phyloP scores from a whole-genome alignment of 2,888 invertebrate species.

The Cheilosia scutellata region DNA sequence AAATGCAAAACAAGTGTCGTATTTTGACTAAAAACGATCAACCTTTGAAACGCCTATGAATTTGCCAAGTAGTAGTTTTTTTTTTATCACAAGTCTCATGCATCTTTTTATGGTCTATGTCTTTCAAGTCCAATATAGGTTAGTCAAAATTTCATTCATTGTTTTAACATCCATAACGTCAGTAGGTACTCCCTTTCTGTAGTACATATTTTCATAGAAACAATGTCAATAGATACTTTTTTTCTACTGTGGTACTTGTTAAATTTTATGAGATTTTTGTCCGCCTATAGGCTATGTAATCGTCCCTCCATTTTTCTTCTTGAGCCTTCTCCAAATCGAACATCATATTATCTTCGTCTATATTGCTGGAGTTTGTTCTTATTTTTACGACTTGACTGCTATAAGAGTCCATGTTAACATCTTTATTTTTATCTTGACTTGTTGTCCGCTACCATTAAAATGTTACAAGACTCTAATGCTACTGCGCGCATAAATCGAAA shows the following conservation, averaged over 20 bases:
- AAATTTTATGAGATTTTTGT: slow-evolving; percentile 10
- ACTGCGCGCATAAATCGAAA: slow-evolving; percentile 53
- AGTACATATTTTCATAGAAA: not conserved
- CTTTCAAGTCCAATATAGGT: not conserved
- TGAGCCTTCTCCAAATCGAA: slow-evolving; percentile 6
- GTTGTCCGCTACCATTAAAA: slow-evolving; percentile 3
- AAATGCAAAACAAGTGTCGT: too few relatives aligned
- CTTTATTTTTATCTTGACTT: slow-evolving; percentile 63
- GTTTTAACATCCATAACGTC: not conserved
- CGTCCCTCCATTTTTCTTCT: not conserved
- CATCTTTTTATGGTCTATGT: not conserved
- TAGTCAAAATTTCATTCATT: not conserved
- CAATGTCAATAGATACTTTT: not conserved
- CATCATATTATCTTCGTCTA: slow-evolving; percentile 9
- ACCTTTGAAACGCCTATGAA: too few relatives aligned
- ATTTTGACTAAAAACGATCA: too few relatives aligned
- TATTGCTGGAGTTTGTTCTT: not conserved
- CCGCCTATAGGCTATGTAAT: not conserved
- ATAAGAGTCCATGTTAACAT: slow-evolving; percentile 58
- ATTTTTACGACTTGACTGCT: slow-evolving; percentile 35
- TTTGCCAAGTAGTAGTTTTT: not conserved
- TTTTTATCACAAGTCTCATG: not conserved
- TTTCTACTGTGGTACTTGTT: not conserved
- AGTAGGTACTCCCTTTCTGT: too few relatives aligned
- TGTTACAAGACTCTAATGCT: not conserved